Base-by-base conservation (phyloP, 2,888 invertebrate species). In the Corbicula japonica region DNA sequence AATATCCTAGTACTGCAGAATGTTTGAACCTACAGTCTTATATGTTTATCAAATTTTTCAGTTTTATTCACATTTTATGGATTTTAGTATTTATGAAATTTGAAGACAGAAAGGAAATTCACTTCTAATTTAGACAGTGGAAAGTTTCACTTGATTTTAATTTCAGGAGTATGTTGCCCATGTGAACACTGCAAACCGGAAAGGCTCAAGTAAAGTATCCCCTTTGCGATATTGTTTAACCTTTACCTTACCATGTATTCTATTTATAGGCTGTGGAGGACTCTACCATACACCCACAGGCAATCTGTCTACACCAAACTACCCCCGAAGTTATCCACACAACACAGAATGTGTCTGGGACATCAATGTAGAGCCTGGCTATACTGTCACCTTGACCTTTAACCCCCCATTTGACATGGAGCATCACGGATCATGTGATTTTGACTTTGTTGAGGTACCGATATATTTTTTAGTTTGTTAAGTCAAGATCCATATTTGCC, bases 301-400 rank as follows among this genome's bases (percentile, higher is more conserved):
- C 50, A 73, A 97, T 84, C 93, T 99, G 79, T 97, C 98, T 92
- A 98, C 98, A 0, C 99, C 99, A 0, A 98, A 98, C 94, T 99
- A 97, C 93, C 99, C 99, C 0, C 97, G 98, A 86, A 97, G 98
- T 89, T 99, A 99, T 93, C 96, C 97, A 86, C 96, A 97, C 1
- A 98, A 97, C 91, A 97, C 98, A 89, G 97, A 98, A 89, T 99
- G 99, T 93, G 95, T 98, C 48, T 99, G 99, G 99, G 96, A 96
- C 90, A 96, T 99, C 48, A 96, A 97, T 2, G 99, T 98, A 0
- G 97, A 98, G 5, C 96, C 96, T 91, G 97, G 96, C 69, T 97
- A 96, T 92, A 95, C 96, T 94, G 96, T 97, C 50, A 97, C 97
- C 0, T 94, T 99, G 54, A 82, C 52, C 58, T 91, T 92, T 72